Conservation (phyloP, 2,888 invertebrate genomes). For the Idaea aversata region DNA sequence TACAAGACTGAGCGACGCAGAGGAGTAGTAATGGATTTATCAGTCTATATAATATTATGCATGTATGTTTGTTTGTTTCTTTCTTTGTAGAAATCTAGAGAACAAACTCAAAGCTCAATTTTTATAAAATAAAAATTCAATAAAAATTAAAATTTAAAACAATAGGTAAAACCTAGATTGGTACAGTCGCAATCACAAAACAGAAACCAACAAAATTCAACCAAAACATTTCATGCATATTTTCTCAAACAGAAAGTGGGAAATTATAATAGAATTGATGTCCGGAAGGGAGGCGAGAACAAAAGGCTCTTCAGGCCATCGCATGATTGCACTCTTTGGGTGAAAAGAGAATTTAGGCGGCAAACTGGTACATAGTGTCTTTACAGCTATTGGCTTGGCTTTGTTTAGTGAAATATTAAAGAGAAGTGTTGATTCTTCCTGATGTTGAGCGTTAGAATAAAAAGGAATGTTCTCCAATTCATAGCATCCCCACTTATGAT, state of each 20-base stretch:
- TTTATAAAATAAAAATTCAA: too few species aligned
- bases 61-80: too few species aligned
- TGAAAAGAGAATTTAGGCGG: conserved; percentile 18
- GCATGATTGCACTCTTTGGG: conserved; percentile 58
- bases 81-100: too few species aligned
- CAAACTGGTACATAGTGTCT: conserved; percentile 12
- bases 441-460: not conserved
- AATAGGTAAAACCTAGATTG: not conserved
- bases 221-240: conserved; percentile 54
- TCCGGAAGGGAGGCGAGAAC: conserved; percentile 45
- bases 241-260: conserved; percentile 46
- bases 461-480: not conserved
- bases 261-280: conserved; percentile 52
- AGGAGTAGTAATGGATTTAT: too few species aligned
- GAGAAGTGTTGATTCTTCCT: not conserved
- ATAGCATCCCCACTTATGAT: too few species aligned
- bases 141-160: not conserved
- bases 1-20: too few species aligned
- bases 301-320: conserved; percentile 42
- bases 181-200: conserved; percentile 23
- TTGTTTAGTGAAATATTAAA: conserved; percentile 5
- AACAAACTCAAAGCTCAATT: too few species aligned
- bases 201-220: conserved; percentile 12
- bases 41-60: too few species aligned
- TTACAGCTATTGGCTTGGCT: not conserved